These are phyloP conservation scores for Ancistrus triradiatus DNA, from an alignment of 2,113 vertebrate species.

Conservation along the genomic window DNA sequence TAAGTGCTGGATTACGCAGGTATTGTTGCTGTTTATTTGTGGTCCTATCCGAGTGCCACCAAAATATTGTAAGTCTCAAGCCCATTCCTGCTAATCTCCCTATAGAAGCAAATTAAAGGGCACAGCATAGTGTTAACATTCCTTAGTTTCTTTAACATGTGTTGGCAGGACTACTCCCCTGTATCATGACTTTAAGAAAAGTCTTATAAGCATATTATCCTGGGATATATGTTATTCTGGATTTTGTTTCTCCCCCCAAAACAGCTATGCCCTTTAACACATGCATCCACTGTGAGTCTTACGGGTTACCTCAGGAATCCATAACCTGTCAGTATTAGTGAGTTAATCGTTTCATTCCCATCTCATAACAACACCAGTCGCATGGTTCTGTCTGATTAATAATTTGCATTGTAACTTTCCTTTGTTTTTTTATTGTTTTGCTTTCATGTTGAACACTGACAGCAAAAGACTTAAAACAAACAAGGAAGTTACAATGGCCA, in stretches of 20 bases:
- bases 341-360: conserved; percentile 56
- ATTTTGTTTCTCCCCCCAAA: not conserved
- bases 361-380: conserved; percentile 43
- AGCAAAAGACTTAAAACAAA: conserved; percentile 40
- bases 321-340: conserved; percentile 60
- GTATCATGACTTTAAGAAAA: conserved; percentile 3
- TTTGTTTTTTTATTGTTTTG: conserved; percentile 25
- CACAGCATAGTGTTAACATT: conserved; percentile 46
- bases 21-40: conserved; percentile 12
- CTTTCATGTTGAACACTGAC: conserved; percentile 58
- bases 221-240: not conserved
- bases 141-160: conserved; percentile 15
- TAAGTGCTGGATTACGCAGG: too few species aligned
- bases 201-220: not conserved
- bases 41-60: conserved; percentile 36
- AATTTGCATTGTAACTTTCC: conserved; percentile 64
- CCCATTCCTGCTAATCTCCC: conserved; percentile 38
- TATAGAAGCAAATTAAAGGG: conserved; percentile 59
- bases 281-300: conserved; percentile 67
- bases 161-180: not conserved
- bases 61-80: conserved; percentile 45
- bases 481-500: conserved; percentile 67
- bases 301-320: conserved; percentile 53
- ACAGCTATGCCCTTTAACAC: conserved; percentile 68
- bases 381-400: conserved; percentile 55